Conservation (phyloP, 2,797 vertebrate species). For the Cossypha heuglini region DNA sequence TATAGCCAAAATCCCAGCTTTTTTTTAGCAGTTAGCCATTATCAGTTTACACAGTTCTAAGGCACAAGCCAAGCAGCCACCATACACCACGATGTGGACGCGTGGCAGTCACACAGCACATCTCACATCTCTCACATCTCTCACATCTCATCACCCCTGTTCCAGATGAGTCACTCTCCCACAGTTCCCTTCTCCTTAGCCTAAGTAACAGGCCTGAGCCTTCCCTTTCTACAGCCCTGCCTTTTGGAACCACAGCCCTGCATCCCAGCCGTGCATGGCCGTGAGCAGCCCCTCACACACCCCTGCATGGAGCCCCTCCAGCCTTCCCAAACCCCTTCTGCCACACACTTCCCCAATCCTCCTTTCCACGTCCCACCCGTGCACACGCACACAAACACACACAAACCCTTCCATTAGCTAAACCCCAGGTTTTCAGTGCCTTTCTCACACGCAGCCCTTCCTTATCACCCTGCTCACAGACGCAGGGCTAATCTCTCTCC, state of each 20-base stretch:
- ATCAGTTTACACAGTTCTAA: neutral
- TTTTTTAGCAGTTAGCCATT: neutral
- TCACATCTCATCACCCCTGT: neutral
- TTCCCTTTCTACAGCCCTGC: neutral
- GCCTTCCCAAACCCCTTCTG: neutral
- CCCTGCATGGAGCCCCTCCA: neutral
- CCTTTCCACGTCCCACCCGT: fast-evolving
- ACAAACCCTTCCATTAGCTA: neutral
- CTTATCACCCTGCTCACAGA: neutral
- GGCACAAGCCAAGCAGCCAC: neutral
- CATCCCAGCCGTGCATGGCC: fast-evolving
- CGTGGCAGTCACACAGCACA: neutral
- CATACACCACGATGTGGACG: neutral
- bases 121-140: neutral
- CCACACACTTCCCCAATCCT: neutral
- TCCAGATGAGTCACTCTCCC: neutral
- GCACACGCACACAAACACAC: neutral
- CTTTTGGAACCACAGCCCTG: fast-evolving
- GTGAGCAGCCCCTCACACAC: fast-evolving
- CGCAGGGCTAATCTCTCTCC: fast-evolving
- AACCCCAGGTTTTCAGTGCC: neutral
- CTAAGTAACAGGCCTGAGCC: neutral
- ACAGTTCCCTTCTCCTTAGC: neutral
- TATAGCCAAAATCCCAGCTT: fast-evolving
- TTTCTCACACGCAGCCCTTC: neutral